Percentiles rank a stretch among this genome's conserved stretches.
These are phyloP conservation scores for Drosophila bunnanda DNA, from an alignment of 2,888 invertebrate species.

Conservation along the genomic window DNA sequence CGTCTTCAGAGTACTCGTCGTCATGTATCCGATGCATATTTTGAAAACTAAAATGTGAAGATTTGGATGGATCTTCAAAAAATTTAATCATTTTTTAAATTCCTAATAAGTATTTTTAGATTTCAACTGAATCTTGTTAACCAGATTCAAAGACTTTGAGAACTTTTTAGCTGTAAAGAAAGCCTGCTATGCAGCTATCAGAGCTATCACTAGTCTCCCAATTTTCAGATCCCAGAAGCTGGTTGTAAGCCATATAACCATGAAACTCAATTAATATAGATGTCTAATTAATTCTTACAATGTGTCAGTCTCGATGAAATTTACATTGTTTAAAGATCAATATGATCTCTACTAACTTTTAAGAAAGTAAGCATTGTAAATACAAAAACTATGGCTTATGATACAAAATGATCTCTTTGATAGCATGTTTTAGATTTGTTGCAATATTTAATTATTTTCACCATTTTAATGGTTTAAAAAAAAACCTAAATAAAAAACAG, in stretches of 20 bases:
- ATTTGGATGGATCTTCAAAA: background rate
- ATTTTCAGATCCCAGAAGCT: background rate
- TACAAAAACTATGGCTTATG: background rate
- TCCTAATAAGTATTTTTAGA: background rate
- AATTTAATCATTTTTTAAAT: too few species aligned
- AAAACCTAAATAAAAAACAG: background rate
- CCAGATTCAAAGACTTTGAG: background rate
- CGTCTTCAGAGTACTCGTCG: slow-evolving; percentile 65
- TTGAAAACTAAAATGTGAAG: slow-evolving; percentile 35
- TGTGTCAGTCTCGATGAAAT: background rate
- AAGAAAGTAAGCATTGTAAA: background rate
- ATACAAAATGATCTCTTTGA: slow-evolving; percentile 9
- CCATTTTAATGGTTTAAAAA: background rate
- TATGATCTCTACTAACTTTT: too few species aligned
- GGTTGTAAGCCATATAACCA: background rate
- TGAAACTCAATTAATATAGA: background rate
- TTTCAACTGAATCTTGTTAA: background rate
- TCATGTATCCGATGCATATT: slow-evolving; percentile 62
- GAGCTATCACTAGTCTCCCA: background rate
- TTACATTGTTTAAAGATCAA: too few species aligned
- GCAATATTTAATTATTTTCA: background rate
- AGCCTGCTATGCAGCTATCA: background rate
- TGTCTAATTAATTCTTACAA: background rate
- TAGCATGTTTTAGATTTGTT: background rate
- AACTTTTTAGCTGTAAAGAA: background rate